Evolutionary conservation across 2,113 vertebrate genomes (phyloP), one percentile per base, ranked within the genome.

Genomic region (Neotragus pygmaeus): DNA sequence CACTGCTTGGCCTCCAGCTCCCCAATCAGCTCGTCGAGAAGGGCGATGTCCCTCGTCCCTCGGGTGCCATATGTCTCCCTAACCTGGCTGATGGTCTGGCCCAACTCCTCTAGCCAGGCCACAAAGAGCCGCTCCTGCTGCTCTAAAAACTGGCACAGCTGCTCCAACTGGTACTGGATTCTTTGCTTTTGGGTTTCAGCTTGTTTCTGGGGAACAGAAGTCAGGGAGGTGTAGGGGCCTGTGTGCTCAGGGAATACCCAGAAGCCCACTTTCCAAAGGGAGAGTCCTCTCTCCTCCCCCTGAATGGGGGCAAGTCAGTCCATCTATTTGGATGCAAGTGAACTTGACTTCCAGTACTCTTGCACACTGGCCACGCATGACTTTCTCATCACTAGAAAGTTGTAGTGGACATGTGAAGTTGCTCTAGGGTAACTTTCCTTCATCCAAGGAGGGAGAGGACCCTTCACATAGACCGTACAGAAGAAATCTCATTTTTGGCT

Each of bases 61-160:
- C 4, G 92, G 80, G 21, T 88, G n/a, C 55, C 77, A 1, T 98
- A 96, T 1, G 78, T 78, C 55, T 98, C 91, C 91, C 10, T 49
- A 62, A 84, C 91, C 49, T 80, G 91, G 81, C 53, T 9, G 5
- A 98, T 80, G 55, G 88, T 97, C 30, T 88, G 85, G 39, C 51
- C 93, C 90, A 98, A 60, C 14, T 97, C 95, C 36, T 95, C 86
- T 36, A 98, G 17, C 39, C 39, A 95, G 39, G 90, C 55, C 91
- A 97, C 36, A 43, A 98, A 98, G 27, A 94, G 6, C 12, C 80
- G 73, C 47, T 98, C 96, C 19, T 96, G 97, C 28, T 98, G 83
- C 73, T 97, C 82, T 92, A 98, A 90, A 45, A 98, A 97, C 7
- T n/a, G 90, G 49, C 60, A 95, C 45, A 98, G 28, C 53, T 93